These are phyloP conservation scores for Eunapius fragilis DNA, from an alignment of 37 sponge, comb jelly and placozoan genomes.

Conservation along the genomic window DNA sequence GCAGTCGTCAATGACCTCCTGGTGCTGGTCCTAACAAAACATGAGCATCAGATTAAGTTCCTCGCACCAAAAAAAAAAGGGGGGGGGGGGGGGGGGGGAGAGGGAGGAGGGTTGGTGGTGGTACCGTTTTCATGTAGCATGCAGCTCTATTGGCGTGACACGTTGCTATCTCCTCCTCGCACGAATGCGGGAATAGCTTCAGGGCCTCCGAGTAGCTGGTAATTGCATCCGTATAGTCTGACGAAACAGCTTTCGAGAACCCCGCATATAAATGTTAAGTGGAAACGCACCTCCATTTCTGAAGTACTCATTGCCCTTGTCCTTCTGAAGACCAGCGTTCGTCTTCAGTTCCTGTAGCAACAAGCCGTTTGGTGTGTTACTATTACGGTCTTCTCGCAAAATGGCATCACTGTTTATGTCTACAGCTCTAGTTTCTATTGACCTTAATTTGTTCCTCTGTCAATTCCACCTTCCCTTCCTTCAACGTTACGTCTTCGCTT, in stretches of 20 bases:
- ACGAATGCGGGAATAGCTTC: slow-evolving; percentile 54
- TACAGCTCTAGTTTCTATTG: background rate
- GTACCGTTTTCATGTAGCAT: slow-evolving; percentile 74
- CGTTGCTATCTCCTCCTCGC: slow-evolving; percentile 65
- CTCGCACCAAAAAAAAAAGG: background rate
- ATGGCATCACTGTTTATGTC: background rate
- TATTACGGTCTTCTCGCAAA: too few relatives aligned
- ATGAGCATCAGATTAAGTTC: background rate
- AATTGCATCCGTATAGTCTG: slow-evolving; percentile 71
- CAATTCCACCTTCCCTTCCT: slow-evolving; percentile 44
- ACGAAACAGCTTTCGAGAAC: background rate
- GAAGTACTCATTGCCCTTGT: slow-evolving; percentile 64
- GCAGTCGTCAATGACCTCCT: slow-evolving; percentile 70
- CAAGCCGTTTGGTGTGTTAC: too few relatives aligned
- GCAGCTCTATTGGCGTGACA: slow-evolving; percentile 86
- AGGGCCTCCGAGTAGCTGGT: slow-evolving; percentile 66
- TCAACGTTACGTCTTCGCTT: slow-evolving; percentile 29
- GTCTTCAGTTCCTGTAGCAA: slow-evolving; percentile 51
- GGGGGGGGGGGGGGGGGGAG: too few relatives aligned
- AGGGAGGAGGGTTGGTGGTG: too few relatives aligned
- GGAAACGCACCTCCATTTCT: slow-evolving; percentile 67
- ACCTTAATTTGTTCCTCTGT: slow-evolving; percentile 76
- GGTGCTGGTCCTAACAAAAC: slow-evolving; percentile 46
- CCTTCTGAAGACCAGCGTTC: slow-evolving; percentile 50
- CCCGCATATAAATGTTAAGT: too few relatives aligned